Evolutionary conservation across 2,113 vertebrate species (phyloP), one percentile per base, ranked within the genome.

Genomic region (Chascanopsetta lugubris): DNA sequence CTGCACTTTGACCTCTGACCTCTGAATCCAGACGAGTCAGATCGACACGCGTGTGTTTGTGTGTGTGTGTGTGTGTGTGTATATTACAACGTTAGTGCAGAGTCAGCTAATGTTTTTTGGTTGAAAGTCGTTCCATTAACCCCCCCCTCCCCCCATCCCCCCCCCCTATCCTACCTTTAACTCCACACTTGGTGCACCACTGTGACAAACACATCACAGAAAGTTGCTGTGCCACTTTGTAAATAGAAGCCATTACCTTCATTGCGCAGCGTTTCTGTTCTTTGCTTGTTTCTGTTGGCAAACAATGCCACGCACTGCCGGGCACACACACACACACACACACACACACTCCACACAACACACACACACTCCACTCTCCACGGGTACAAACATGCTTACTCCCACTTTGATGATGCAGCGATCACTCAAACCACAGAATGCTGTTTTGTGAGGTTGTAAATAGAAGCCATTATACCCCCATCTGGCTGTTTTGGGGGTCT

Each of bases 231-330:
- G 46, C 15, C 21, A 48, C 21, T 48, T 13, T 13, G 22, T 48
- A 48, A 48, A 48, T 48, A 25, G 21, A 48, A 48, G 1, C 21
- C n/a, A 48, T 48, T 48, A 45, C 42, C 42, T 45, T 21, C 18
- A 45, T 20, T 18, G 4, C n/a, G 42, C 42, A 20, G 18, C 11
- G 8, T 43, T 45, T 36, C 34, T 12, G 6, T n/a, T n/a, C n/a
- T n/a, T n/a, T n/a, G n/a, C n/a, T n/a, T n/a, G n/a, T n/a, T n/a
- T n/a, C n/a, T n/a, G n/a, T n/a, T 18, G 40, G n/a, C 40, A 46
- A n/a, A 24, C 43, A 22, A 18, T 22, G 46, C 46, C 22, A 25
- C 22, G 46, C 22, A 48, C 21, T 22, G 22, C 24, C 46, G 21
- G 46, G 21, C 46, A 24, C 22, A 6, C n/a, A n/a, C n/a, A n/a